phyloP scores from a whole-genome alignment of 2,888 invertebrate species.

The Physocephala rufipes region DNA sequence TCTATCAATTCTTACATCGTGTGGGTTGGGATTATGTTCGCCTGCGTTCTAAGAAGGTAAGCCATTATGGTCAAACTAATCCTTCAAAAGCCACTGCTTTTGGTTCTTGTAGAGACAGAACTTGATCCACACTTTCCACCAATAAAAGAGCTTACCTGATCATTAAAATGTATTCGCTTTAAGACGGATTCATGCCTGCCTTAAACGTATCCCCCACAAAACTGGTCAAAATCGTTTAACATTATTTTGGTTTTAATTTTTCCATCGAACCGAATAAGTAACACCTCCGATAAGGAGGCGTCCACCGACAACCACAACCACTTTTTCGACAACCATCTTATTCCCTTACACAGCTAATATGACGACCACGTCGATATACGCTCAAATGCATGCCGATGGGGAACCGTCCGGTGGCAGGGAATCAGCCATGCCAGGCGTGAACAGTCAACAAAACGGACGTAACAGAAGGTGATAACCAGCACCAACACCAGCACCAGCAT shows the following conservation, averaged over 20 bases:
- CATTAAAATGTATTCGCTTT: slow-evolving; percentile 9
- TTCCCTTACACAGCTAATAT: too few species aligned
- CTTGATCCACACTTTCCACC: too few species aligned
- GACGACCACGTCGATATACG: not conserved
- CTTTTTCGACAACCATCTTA: slow-evolving; percentile 15
- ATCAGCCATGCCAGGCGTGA: slow-evolving; percentile 12
- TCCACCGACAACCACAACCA: slow-evolving; percentile 9
- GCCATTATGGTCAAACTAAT: too few species aligned
- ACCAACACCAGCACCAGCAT: too few species aligned
- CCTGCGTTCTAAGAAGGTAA: too few species aligned
- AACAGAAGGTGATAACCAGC: slow-evolving; percentile 3
- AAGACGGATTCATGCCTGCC: too few species aligned
- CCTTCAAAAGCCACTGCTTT: too few species aligned
- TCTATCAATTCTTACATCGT: too few species aligned
- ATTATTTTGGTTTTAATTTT: slow-evolving; percentile 17
- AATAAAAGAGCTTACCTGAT: too few species aligned
- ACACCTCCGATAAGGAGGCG: slow-evolving; percentile 27
- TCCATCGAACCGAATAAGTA: slow-evolving; percentile 6
- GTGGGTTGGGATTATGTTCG: too few species aligned
- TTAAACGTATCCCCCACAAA: not conserved
- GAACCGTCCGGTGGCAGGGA: slow-evolving; percentile 9
- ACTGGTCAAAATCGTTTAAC: slow-evolving; percentile 21
- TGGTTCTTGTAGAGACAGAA: too few species aligned
- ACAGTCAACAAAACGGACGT: too few species aligned
- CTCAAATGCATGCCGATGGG: slow-evolving; percentile 15